phyloP scores from a whole-genome alignment of 2,888 invertebrate species.

The Myopa testacea region DNA sequence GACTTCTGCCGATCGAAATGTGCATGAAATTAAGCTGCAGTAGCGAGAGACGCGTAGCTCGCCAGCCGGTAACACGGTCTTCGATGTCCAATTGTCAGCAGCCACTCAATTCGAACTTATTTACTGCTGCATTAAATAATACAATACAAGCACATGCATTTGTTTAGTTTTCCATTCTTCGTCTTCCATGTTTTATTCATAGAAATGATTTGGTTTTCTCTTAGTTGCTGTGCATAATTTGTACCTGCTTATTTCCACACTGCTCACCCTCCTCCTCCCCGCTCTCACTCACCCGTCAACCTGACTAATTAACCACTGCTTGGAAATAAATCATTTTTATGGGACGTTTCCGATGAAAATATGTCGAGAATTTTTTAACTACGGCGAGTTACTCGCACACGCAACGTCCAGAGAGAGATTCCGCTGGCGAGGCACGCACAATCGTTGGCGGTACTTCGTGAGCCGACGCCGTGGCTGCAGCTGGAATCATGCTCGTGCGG shows the following conservation, averaged over 20 bases:
- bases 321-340: slow-evolving; percentile 60
- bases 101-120: too few relatives aligned
- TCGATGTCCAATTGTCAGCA: too few relatives aligned
- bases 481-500: not conserved
- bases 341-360: slow-evolving; percentile 54
- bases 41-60: not conserved
- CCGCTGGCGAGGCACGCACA: slow-evolving; percentile 22
- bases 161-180: too few relatives aligned
- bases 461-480: not conserved
- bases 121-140: too few relatives aligned
- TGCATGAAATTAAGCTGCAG: not conserved
- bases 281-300: not conserved
- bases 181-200: too few relatives aligned
- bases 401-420: slow-evolving; percentile 19
- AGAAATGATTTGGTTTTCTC: too few relatives aligned
- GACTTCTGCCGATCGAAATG: not conserved
- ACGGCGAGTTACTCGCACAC: slow-evolving; percentile 1
- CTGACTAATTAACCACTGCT: slow-evolving; percentile 31
- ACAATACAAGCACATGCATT: too few relatives aligned
- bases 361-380: slow-evolving; percentile 23
- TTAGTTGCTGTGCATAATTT: too few relatives aligned
- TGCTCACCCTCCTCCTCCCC: not conserved
- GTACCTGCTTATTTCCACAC: not conserved
- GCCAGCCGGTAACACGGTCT: too few relatives aligned
- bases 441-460: not conserved